A percentile compares a stretch with the other conserved stretches of the same genome.
Evolutionary conservation across 1,140 invertebrate species (phyloP).

Genomic region (Ceratina japonica): DNA sequence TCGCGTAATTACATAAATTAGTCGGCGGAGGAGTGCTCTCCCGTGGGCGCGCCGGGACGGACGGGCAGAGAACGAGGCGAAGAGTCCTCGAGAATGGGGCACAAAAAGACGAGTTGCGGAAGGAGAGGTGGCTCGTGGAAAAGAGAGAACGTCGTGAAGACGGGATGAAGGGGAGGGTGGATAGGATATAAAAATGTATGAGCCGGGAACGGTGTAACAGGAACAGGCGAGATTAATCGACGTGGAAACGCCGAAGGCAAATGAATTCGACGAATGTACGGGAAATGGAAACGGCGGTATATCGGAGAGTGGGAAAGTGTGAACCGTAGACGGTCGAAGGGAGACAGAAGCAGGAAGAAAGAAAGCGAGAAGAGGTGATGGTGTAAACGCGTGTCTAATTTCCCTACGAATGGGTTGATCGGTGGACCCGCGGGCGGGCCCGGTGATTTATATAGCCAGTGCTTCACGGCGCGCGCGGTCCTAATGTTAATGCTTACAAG

Average conservation of each 20-base stretch:
- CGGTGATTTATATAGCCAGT: slow-evolving; percentile 68
- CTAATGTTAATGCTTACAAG: slow-evolving; percentile 65
- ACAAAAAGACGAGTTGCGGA: background rate
- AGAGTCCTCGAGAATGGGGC: slow-evolving; percentile 10
- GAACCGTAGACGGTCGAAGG: background rate
- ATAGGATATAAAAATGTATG: slow-evolving; percentile 29
- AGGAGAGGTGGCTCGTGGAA: background rate
- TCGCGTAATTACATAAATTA: slow-evolving; percentile 74
- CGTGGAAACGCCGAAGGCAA: slow-evolving; percentile 26
- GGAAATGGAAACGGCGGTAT: slow-evolving; percentile 31
- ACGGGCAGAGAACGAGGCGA: slow-evolving; percentile 19
- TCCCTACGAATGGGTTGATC: slow-evolving; percentile 71
- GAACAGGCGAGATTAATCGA: slow-evolving; percentile 24
- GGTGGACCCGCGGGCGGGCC: slow-evolving; percentile 62
- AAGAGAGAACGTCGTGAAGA: background rate
- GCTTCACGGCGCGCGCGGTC: slow-evolving; percentile 31
- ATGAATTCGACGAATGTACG: slow-evolving; percentile 15
- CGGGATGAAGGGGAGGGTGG: too few species aligned
- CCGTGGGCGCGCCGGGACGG: background rate
- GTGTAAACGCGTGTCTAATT: slow-evolving; percentile 68
- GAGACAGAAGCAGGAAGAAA: slow-evolving; percentile 25
- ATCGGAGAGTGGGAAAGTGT: background rate
- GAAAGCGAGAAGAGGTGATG: slow-evolving; percentile 37
- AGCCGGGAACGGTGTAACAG: background rate
- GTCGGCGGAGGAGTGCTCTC: slow-evolving; percentile 40